Base-by-base conservation (phyloP, 92 coral and sea anemone genomes). In the Porites lobata region DNA sequence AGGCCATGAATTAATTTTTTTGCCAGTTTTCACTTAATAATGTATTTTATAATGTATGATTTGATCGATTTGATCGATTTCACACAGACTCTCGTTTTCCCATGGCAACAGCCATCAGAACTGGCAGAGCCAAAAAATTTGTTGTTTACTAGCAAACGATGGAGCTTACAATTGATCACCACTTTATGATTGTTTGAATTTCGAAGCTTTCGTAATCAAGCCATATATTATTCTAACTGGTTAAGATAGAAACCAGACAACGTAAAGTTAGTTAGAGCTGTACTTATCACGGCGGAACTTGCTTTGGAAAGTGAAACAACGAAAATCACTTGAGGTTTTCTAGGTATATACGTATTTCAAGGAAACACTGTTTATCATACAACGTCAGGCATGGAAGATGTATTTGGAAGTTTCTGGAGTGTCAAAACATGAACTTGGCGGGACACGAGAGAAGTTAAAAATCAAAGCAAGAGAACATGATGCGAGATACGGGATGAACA, bases 201-300 rank as follows among this genome's bases (percentile, higher is more conserved):
- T 72, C 76, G 20, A 50, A 56, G 59, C 56, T 72, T 50, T 72
- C 21, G 18, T 12, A 47, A 72, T 72, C 26, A 21, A 72, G 76
- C 76, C n/a, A 13, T 38, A 72, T 29, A 43, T 72, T 70, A 72
- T 72, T 72, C 76, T 72, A 72, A 43, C 18, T 72, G 56, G 56
- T 72, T 72, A 13, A 72, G 76, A 72, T 72, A 13, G 58, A 72
- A 15, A 38, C 76, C 76, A 72, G 59, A 72, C 47, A 56, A 72
- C 18, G 19, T 24, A 50, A 32, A 12, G 76, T 72, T 72, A 72
- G 76, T 21, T 24, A 71, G 76, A 71, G 76, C 76, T 72, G 26
- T 50, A 72, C 47, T 38, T 38, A 38, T 38, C 47, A 38, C 47
- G 47, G 47, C 47, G 47, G 47, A 38, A 38, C 47, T 38, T 38